Evolutionary conservation across 2,797 vertebrate genomes (phyloP), one percentile per base, ranked within the genome.

Genomic region (Pelodytes ibericus): DNA sequence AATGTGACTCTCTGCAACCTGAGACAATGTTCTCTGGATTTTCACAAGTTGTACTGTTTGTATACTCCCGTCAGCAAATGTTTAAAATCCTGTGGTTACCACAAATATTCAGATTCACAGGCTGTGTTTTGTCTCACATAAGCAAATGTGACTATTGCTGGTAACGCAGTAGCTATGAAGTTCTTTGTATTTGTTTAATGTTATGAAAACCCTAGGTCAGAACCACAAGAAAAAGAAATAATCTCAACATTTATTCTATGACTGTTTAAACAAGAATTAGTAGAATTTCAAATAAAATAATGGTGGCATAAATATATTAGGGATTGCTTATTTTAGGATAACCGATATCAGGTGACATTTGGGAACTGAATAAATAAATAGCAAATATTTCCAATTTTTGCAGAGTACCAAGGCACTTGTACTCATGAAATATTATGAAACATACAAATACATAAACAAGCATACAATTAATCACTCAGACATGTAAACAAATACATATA

Each of bases 41-140:
- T 79, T 79, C 64, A 68, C 76, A 79, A 79, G 30, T 63, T 68
- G 56, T 69, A 62, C 70, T 67, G 71, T 79, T 79, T 79, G 72
- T 79, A 71, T 79, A 73, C 44, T 73, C 76, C 73, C 47, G 70
- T 79, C 76, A 73, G 70, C 41, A 68, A 67, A 73, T 79, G 76
- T 79, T 73, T 72, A 56, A 79, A 79, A 79, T 68, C 76, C 64
- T 73, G 63, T 62, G 63, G 70, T 73, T 72, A 73, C 76, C 49
- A 33, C 76, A 79, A 73, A 51, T 69, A 73, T 79, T 63, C 64
- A 73, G 76, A 79, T 73, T 63, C 51, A 8, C 47, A 56, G 76
- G 51, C 76, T 79, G 76, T 61, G 47, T 31, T 73, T 44, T 79
- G 44, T 79, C 71, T 67, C 22, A 59, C 62, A 39, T 36, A 68